Base-by-base conservation (phyloP, 2,113 vertebrate genomes). In the Arenaria interpres region DNA sequence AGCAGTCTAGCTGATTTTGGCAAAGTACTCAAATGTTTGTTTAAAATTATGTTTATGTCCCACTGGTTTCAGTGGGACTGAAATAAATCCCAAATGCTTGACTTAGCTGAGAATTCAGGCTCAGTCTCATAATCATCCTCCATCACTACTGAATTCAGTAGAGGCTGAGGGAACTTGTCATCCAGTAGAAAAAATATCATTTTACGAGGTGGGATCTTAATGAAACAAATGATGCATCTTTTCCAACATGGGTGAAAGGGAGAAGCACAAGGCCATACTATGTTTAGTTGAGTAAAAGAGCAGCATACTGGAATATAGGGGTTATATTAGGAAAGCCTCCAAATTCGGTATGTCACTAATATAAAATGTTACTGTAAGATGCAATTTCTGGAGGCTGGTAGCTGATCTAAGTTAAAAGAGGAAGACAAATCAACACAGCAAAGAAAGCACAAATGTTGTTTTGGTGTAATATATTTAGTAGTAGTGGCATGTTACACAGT, bases 31-130 rank as follows among this genome's bases (percentile, higher is more conserved):
- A 81, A 51, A 63, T 78, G 64, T 68, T 89, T 93, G 72, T 67
- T 94, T 89, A 33, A 90, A 96, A 87, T 60, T 62, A 33, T 51
- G 72, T 83, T 93, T 83, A 67, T 84, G 76, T 77, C 81, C 81
- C 32, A 53, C 50, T 48, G 66, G 64, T 81, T 93, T 96, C 39
- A 64, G 62, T 66, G 39, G 48, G 45, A 93, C 87, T 53, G 67
- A 94, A 88, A 85, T 77, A 85, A 82, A 89, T 45, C 50, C 39
- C 71, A 64, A 73, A 82, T n/a, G 64, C 37, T 93, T 89, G 71
- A 43, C 63, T 74, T 73, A 74, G 37, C 46, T 84, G 50, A 81
- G 79, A 71, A 57, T 73, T 89, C 46, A 43, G 15, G 45, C 43
- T 87, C 66, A 50, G 43, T 15, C 74, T 90, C 43, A 15, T 35